Conservation (phyloP, 30 jellyfish, hydroid and myxozoan species). For the Calvadosia cruxmelitensis region DNA sequence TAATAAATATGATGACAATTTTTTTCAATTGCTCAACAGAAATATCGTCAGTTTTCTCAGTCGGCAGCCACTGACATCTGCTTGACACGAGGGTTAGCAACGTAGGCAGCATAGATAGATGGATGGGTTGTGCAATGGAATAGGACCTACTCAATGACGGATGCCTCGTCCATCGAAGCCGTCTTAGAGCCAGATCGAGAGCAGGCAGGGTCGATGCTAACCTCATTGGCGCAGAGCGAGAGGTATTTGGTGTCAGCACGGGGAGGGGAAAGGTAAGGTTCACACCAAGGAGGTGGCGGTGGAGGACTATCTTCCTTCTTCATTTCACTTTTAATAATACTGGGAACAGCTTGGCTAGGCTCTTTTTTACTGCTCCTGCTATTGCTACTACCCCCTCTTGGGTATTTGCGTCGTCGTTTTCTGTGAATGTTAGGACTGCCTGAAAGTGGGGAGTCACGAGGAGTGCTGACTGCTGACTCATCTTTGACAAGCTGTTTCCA, state of each 20-base stretch:
- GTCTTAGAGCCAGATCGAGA: slow-evolving; percentile 45
- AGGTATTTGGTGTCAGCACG: slow-evolving; percentile 53
- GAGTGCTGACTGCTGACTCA: neutral
- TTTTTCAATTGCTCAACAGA: too few species aligned
- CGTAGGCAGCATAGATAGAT: too few species aligned
- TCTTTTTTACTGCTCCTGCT: slow-evolving; percentile 7
- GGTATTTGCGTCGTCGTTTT: slow-evolving; percentile 27
- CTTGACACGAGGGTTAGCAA: too few species aligned
- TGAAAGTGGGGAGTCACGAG: slow-evolving; percentile 4
- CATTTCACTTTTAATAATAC: neutral
- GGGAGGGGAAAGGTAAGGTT: slow-evolving; percentile 89
- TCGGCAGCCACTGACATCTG: too few species aligned
- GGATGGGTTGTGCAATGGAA: too few species aligned
- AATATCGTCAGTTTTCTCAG: too few species aligned
- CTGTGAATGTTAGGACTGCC: slow-evolving; percentile 20
- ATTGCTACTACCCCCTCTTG: slow-evolving; percentile 10
- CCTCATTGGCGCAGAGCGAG: slow-evolving; percentile 39
- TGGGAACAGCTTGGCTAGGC: slow-evolving; percentile 10
- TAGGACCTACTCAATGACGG: neutral
- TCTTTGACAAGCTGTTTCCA: slow-evolving; percentile 65
- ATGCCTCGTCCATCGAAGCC: neutral
- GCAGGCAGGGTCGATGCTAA: slow-evolving; percentile 89
- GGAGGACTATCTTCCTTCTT: slow-evolving; percentile 17
- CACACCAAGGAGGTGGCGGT: slow-evolving; percentile 91
- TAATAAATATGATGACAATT: too few species aligned